These are phyloP conservation scores for Lipotes vexillifer DNA, from an alignment of 2,113 vertebrate genomes.

Conservation along the genomic window DNA sequence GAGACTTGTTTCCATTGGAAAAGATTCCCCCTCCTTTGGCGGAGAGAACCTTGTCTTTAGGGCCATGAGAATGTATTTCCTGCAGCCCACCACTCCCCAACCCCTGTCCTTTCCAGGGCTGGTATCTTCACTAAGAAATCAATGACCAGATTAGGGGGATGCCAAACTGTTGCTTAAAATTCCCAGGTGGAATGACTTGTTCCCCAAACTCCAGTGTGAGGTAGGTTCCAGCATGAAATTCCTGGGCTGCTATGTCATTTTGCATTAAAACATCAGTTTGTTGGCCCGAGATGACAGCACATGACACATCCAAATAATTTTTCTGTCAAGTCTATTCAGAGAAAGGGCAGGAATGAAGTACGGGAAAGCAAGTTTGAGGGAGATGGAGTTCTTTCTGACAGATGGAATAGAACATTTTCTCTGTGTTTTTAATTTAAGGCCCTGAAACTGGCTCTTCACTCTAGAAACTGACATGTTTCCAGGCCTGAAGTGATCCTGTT, in stretches of 20 bases:
- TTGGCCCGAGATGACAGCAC: constrained; percentile 58
- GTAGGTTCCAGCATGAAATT: constrained; percentile 15
- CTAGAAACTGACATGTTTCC: constrained; percentile 45
- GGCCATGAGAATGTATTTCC: not conserved
- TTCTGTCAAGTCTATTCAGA: constrained; percentile 56
- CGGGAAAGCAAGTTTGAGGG: not conserved
- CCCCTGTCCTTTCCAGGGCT: not conserved
- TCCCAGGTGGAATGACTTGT: not conserved
- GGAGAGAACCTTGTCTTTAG: not conserved
- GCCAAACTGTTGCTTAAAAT: constrained; percentile 11
- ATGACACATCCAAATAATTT: constrained; percentile 53
- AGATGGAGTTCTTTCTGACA: not conserved
- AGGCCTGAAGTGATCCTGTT: not conserved
- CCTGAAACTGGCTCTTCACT: constrained; percentile 36
- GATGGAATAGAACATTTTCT: constrained; percentile 9
- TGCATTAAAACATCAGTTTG: constrained; percentile 46
- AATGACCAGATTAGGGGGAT: not conserved
- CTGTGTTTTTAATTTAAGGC: constrained; percentile 48
- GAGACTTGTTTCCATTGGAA: not conserved
- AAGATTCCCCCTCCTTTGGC: not conserved
- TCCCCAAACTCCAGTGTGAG: not conserved
- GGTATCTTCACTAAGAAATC: not conserved
- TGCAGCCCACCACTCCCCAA: not conserved
- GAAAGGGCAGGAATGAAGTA: constrained; percentile 17
- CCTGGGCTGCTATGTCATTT: constrained; percentile 33